Evolutionary conservation across 1,140 invertebrate genomes (phyloP).

Genomic region (Vanessa tameamea): DNA sequence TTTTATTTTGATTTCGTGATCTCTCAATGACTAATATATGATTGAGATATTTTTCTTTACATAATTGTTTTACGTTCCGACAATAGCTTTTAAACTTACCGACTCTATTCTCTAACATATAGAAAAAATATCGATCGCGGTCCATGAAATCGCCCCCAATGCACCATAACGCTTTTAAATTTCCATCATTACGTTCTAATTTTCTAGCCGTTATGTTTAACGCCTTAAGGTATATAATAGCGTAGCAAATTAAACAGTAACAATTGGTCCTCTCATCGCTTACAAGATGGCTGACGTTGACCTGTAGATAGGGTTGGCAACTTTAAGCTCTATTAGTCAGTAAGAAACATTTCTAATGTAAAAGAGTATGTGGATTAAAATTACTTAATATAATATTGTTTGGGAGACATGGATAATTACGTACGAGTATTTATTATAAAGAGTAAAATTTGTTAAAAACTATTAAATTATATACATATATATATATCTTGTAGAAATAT

Average conservation of each 20-base stretch:
- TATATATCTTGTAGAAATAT: no score
- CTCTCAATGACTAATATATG: not conserved
- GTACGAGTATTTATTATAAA: no score
- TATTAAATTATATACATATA: no score
- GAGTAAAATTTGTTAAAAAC: no score
- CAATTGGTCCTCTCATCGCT: slow-evolving; percentile 23
- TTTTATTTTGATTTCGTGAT: not conserved
- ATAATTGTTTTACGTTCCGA: not conserved
- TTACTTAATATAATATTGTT: no score
- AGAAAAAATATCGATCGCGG: slow-evolving; percentile 35
- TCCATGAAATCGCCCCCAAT: slow-evolving; percentile 38
- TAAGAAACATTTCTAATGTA: not conserved
- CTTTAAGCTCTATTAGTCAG: not conserved
- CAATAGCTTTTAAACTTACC: slow-evolving; percentile 5
- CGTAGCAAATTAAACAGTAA: slow-evolving; percentile 25
- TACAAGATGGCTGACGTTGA: slow-evolving; percentile 30
- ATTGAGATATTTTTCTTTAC: slow-evolving; percentile 3
- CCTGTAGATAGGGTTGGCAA: slow-evolving; percentile 19
- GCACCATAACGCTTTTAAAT: slow-evolving; percentile 27
- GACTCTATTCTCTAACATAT: slow-evolving; percentile 11
- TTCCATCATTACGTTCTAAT: slow-evolving; percentile 17
- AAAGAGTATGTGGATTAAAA: no score
- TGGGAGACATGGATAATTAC: no score
- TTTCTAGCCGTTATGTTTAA: not conserved
- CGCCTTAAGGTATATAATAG: not conserved